A percentile compares a stretch with the other conserved stretches of the same genome.
Conservation (phyloP, 2,888 invertebrate species). For the Acanthococcus lagerstroemiae region DNA sequence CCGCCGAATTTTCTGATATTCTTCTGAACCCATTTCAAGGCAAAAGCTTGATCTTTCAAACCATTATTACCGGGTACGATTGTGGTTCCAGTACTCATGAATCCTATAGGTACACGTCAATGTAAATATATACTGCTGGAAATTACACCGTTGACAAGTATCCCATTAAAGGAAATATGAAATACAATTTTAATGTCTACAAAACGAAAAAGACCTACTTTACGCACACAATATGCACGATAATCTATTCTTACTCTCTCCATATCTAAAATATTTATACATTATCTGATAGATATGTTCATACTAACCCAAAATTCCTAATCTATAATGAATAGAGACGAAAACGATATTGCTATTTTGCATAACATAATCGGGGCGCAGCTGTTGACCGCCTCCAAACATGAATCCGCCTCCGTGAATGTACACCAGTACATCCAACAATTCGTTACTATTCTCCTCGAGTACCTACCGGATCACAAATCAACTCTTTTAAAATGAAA, state of each 20-base stretch:
- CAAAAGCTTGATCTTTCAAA: not conserved
- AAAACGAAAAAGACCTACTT: too few relatives aligned
- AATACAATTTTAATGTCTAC: too few relatives aligned
- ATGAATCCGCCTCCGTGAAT: constrained; percentile 13
- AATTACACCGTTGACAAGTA: too few relatives aligned
- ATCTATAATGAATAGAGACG: not conserved
- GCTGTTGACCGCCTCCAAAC: not conserved
- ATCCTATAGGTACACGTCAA: not conserved
- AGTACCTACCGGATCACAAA: too few relatives aligned
- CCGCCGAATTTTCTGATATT: constrained; percentile 14
- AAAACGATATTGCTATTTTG: constrained; percentile 3
- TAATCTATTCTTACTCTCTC: too few relatives aligned
- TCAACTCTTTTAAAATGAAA: too few relatives aligned
- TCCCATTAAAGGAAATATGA: too few relatives aligned
- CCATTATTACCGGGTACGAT: constrained; percentile 12
- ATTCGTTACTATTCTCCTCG: too few relatives aligned
- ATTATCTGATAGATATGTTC: too few relatives aligned
- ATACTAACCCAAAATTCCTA: not conserved
- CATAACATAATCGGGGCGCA: constrained; percentile 11
- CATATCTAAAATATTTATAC: too few relatives aligned
- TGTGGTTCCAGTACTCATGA: constrained; percentile 9
- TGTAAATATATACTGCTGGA: not conserved
- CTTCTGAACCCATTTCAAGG: constrained; percentile 5
- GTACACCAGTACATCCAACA: constrained; percentile 12
- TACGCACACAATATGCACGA: too few relatives aligned